Evolutionary conservation across 2,797 vertebrate species (phyloP), one percentile per base, ranked within the genome.

Genomic region (Balearica regulorum): DNA sequence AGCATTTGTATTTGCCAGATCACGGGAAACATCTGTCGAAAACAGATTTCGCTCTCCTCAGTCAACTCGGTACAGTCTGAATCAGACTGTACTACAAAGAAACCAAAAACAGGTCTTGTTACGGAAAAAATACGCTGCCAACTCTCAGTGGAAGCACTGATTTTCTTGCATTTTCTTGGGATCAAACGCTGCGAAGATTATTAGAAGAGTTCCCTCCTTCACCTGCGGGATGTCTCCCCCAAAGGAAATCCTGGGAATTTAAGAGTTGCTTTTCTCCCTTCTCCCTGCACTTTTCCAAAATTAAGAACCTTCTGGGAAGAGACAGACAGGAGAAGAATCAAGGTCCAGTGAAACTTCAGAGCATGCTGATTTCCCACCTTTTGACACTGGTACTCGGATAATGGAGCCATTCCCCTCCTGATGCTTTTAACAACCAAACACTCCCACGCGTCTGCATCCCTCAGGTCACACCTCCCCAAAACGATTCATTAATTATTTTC

Each of bases 21-120:
- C 93, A 90, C 1, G 92, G 87, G 93, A 95, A 98, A 98, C 97
- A 97, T 96, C 97, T 97, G 96, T 95, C 94, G 97, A 94, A 97
- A 97, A 25, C 94, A 97, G 95, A 98, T 97, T 97, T 97, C 37
- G 19, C 25, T 94, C 90, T 97, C 95, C 84, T 97, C 95, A 96
- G 90, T 97, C 96, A 97, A 88, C 81, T 90, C 28, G 1, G 93
- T 90, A 90, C 66, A 94, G 83, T 94, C 69, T 97, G 96, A 97
- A 96, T 96, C 92, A 71, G 65, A 89, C 75, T 94, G 89, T 86
- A 84, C 49, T 94, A 91, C 76, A 89, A 90, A 95, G 91, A 95
- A 97, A 85, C 46, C 49, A 77, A 93, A 96, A 85, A 5, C 12
- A 10, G 65, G 79, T 94, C 84, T 92, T 62, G 82, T 83, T 92